Evolutionary conservation across 2,888 invertebrate genomes (phyloP), one percentile per base, ranked within the genome.

Genomic region (Clunio marinus): DNA sequence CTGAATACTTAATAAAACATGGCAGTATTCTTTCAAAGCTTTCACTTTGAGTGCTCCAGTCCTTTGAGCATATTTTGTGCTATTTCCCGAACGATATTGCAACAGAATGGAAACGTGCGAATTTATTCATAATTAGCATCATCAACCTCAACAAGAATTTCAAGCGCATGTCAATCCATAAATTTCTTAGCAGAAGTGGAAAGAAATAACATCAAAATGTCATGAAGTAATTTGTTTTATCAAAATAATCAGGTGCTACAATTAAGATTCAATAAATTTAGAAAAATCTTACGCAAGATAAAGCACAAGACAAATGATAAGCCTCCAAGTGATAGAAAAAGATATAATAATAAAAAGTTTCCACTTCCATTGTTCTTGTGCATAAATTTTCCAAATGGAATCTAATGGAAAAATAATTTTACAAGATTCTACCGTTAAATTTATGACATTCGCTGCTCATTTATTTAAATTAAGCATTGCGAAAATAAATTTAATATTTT

Each of bases 381-480:
- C 32, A 45, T 45, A 45, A 45, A 45, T 45, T 45, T 15, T 15
- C 45, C n/a, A n/a, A 45, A 45, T 45, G 45, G n/a, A 45, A 10
- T 45, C 45, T 45, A 45, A 45, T 45, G 45, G 15, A 45, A 32
- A 45, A 45, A 45, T 45, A 15, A 10, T 45, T 45, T 45, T n/a
- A n/a, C n/a, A n/a, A n/a, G n/a, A n/a, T n/a, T n/a, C n/a, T n/a
- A n/a, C 45, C 45, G 45, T 45, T 45, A 7, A 32, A 32, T 32
- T 32, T 32, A 32, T 5, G 13, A 13, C 35, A 32, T 32, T 32
- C 35, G 13, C n/a, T n/a, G n/a, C 35, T 32, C 35, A 45, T 45
- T 45, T 15, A 45, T 45, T 45, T 15, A 45, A n/a, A 45, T 45
- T 45, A 45, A 45, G 45, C 45, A 45, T 10, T 45, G 45, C 45